phyloP scores from a whole-genome alignment of 2,797 vertebrate species.

The Luscinia luscinia region DNA sequence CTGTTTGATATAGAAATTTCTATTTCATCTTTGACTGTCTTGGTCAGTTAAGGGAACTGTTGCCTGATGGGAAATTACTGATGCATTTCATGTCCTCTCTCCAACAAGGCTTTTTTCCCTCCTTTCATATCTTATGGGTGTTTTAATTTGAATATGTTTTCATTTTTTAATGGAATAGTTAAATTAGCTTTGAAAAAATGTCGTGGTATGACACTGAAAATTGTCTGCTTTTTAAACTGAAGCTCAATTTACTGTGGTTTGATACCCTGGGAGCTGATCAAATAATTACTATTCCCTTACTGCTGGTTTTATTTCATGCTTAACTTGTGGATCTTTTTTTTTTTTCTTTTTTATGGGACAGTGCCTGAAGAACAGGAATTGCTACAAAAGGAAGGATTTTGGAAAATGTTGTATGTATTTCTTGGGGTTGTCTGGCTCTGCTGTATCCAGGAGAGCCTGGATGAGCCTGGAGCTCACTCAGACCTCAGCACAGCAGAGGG shows the following conservation, averaged over 20 bases:
- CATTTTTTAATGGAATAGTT: conserved; percentile 77
- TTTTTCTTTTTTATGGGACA: neutral
- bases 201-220: conserved; percentile 58
- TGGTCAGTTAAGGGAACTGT: conserved; percentile 78
- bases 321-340: conserved; percentile 5
- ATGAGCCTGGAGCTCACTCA: neutral
- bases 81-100: conserved; percentile 64
- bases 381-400: neutral
- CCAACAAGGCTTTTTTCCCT: neutral
- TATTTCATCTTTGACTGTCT: conserved; percentile 90
- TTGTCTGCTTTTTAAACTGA: conserved; percentile 71
- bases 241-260: conserved; percentile 66
- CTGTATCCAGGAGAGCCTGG: neutral
- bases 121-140: conserved; percentile 67
- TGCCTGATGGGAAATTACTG: conserved; percentile 70
- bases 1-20: conserved; percentile 91
- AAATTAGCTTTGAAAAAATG: conserved; percentile 73
- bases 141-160: conserved; percentile 78
- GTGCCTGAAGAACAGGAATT: conserved; percentile 1
- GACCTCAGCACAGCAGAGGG: fast-evolving
- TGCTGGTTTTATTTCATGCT: conserved; percentile 43
- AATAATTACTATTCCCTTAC: conserved; percentile 53
- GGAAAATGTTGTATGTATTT: neutral
- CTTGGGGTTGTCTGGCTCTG: neutral
- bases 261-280: conserved; percentile 52